Conservation (phyloP, 2,888 invertebrate genomes). For the Eucera pruinosa region DNA sequence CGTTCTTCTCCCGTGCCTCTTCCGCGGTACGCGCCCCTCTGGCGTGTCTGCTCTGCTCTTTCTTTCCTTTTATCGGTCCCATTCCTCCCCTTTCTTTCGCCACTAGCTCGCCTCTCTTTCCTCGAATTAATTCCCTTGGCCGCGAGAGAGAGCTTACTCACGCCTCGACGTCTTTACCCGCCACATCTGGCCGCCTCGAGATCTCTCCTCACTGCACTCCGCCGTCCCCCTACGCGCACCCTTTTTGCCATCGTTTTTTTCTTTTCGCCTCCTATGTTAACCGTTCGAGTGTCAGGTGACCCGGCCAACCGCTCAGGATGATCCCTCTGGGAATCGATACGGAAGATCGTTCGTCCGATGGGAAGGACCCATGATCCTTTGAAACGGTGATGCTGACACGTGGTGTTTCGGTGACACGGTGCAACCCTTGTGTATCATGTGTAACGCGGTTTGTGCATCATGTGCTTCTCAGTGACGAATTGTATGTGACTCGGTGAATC, state of each 20-base stretch:
- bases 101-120: constrained; percentile 65
- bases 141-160: constrained; percentile 78
- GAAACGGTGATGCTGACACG: constrained; percentile 6
- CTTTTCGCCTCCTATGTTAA: background rate
- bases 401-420: constrained; percentile 30
- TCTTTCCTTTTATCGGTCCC: constrained; percentile 30
- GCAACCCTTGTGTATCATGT: background rate
- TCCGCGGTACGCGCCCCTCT: constrained; percentile 38
- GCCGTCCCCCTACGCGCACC: background rate
- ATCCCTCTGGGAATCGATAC: background rate
- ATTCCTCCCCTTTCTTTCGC: constrained; percentile 36
- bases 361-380: constrained; percentile 2
- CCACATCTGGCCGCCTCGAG: constrained; percentile 73
- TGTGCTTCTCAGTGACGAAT: constrained; percentile 3
- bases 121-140: constrained; percentile 75
- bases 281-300: constrained; percentile 32
- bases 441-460: background rate
- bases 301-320: background rate
- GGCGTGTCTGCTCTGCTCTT: constrained; percentile 36
- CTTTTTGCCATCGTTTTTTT: constrained; percentile 20
- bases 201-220: constrained; percentile 29
- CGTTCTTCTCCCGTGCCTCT: constrained; percentile 26
- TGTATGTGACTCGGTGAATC: background rate
- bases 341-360: background rate
- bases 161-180: constrained; percentile 73